phyloP scores from a whole-genome alignment of 2,113 vertebrate species.

The Lamprologus sp. region DNA sequence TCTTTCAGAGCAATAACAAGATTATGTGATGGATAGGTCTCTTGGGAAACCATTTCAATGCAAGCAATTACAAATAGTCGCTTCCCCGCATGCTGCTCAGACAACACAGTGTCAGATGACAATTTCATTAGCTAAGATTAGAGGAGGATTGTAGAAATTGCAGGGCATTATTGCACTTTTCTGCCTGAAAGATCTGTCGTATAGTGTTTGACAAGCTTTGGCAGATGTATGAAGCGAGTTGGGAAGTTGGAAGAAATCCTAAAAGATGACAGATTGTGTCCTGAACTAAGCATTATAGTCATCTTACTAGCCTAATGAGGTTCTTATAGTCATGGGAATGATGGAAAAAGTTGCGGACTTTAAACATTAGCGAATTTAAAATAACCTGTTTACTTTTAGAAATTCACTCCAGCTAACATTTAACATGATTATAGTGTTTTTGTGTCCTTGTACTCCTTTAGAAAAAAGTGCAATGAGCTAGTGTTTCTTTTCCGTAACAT shows the following conservation, averaged over 20 bases:
- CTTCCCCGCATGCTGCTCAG: slow-evolving; percentile 46
- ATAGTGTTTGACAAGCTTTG: slow-evolving; percentile 29
- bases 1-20: slow-evolving; percentile 56
- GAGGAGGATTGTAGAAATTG: slow-evolving; percentile 57
- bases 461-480: not conserved
- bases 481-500: slow-evolving; percentile 4
- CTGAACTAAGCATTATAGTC: not conserved
- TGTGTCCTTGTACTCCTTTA: not conserved
- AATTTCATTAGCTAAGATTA: slow-evolving; percentile 74
- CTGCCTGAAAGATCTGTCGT: slow-evolving; percentile 29
- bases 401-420: not conserved
- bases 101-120: slow-evolving; percentile 58
- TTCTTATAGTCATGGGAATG: not conserved
- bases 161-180: slow-evolving; percentile 57
- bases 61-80: slow-evolving; percentile 60
- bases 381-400: not conserved
- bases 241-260: slow-evolving; percentile 24
- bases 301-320: not conserved
- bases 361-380: not conserved
- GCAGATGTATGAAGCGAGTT: slow-evolving; percentile 28
- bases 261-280: not conserved
- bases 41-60: slow-evolving; percentile 44
- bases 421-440: not conserved
- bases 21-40: slow-evolving; percentile 62
- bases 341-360: not conserved